Conservation (phyloP, 2,113 vertebrate species). For the Sinocyclocheilus anophthalmus region DNA sequence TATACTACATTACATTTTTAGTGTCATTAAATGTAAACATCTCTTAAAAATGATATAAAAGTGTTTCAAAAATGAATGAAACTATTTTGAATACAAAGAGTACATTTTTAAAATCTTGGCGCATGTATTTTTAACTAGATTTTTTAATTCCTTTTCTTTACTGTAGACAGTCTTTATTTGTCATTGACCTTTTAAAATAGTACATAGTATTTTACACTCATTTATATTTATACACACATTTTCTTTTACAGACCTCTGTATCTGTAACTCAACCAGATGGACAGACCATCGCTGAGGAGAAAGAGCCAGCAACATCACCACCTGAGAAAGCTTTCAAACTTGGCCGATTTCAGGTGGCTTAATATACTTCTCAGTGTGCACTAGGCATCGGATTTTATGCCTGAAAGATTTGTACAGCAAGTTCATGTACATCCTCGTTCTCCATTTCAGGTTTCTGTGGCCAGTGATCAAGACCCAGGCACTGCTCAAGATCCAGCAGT, state of each 20-base stretch:
- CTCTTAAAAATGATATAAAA: no score
- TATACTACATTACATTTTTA: no score
- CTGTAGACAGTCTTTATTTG: not conserved
- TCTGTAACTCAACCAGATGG: constrained; percentile 30
- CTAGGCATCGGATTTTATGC: not conserved
- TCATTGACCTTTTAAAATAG: not conserved
- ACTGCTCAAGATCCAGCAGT: constrained; percentile 67
- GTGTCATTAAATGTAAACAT: no score
- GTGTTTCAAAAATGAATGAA: no score
- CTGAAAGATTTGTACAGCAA: not conserved
- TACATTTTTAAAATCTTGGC: not conserved
- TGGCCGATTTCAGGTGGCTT: constrained; percentile 71
- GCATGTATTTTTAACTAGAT: not conserved
- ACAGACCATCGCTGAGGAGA: constrained; percentile 35
- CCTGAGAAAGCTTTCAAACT: constrained; percentile 61
- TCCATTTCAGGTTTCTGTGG: constrained; percentile 81
- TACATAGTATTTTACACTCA: not conserved
- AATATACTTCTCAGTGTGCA: not conserved
- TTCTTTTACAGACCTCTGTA: constrained; percentile 28
- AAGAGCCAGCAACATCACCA: constrained; percentile 37
- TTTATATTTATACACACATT: not conserved
- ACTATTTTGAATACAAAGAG: not conserved
- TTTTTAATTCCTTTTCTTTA: not conserved
- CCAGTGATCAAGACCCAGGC: constrained; percentile 74
- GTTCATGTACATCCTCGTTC: not conserved